Base-by-base conservation (phyloP, 1,140 invertebrate species). In the Eufriesea mexicana region DNA sequence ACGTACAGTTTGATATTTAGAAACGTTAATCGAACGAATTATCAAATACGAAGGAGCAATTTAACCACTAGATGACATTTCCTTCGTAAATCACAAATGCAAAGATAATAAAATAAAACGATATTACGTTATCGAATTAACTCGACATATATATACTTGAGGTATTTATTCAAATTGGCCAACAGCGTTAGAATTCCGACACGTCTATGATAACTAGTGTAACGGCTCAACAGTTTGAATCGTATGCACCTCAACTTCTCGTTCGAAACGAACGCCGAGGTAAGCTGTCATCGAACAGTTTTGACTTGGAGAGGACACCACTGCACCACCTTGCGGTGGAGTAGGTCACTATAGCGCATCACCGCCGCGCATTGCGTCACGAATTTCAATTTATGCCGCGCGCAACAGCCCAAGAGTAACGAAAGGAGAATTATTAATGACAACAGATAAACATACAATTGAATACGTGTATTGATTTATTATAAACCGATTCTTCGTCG, bases 291-390 rank as follows among this genome's bases (percentile, higher is more conserved):
- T 51, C 78, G 47, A 23, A 62, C 23, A 57, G 57, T 79, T 72
- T 72, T 47, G 25, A 72, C 68, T 68, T 62, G 55, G 28, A 79
- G 78, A 79, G 78, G 78, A 71, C 78, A 72, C 67, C 23, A 72
- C 47, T 18, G 42, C 6, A 12, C 76, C 23, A 70, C 64, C 35
- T 20, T 49, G 51, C 51, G 8, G 35, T 54, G 0, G 7, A 55
- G 28, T 55, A 42, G 5, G 42, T 35, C 14, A 25, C 16, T 5
- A 20, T 59, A 9, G 45, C 71, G 71, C 54, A 73, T 0, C 35
- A 23, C 9, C 8, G 25, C 23, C 16, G 71, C 71, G 71, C 71
- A 73, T 57, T 23, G 35, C 71, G 54, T 57, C 71, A 45, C 23
- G 10, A 0, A 5, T n/a, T 73, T 73, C 35, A 73, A 73, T 25